A percentile compares a stretch with the other conserved stretches of the same genome.
phyloP scores from a whole-genome alignment of 2,797 vertebrate species.

The Nyctalus aviator region DNA sequence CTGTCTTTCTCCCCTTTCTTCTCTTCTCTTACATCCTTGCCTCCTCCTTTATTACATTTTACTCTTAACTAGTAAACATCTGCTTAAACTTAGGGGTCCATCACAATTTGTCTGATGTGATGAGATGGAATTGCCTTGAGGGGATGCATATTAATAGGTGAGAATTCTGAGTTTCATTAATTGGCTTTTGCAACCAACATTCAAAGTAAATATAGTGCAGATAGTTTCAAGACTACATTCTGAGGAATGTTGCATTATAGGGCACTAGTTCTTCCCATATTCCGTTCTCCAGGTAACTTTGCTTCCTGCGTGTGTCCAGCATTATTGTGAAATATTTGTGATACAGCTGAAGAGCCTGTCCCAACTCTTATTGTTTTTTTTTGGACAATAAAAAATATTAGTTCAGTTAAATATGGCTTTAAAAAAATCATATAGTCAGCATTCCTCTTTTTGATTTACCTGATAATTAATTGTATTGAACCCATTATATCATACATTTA shows the following conservation, averaged over 20 bases:
- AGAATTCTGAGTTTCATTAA: slow-evolving; percentile 21
- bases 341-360: background rate
- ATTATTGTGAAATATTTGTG: background rate
- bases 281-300: background rate
- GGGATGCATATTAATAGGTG: background rate
- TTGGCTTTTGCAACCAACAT: background rate
- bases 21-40: background rate
- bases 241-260: background rate
- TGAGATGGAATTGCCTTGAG: background rate
- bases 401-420: background rate
- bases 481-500: background rate
- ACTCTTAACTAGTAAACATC: background rate
- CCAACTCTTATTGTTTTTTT: background rate
- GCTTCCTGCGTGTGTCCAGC: background rate
- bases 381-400: slow-evolving; percentile 17
- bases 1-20: background rate
- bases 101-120: background rate
- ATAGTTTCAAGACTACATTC: background rate
- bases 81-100: background rate
- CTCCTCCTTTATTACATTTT: background rate
- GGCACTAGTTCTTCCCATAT: background rate
- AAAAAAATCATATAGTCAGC: background rate
- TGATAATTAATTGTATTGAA: background rate
- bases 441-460: background rate
- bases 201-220: background rate